Conservation (phyloP, 1,140 invertebrate species). For the Ctenoplectra terminalis region DNA sequence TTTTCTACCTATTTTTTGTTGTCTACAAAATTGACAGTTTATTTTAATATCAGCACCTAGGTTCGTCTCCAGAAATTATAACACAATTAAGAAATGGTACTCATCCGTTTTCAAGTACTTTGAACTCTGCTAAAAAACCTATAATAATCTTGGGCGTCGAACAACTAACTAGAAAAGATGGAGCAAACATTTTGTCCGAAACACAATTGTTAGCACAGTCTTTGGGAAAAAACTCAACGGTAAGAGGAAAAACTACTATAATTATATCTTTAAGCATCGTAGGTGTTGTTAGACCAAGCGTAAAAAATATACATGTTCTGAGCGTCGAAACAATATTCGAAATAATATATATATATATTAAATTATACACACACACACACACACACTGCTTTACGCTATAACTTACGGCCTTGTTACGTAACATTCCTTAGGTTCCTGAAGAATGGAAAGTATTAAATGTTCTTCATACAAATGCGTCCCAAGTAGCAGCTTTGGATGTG, state of each 20-base stretch:
- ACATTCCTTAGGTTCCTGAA: slow-evolving; percentile 74
- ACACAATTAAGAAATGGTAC: slow-evolving; percentile 89
- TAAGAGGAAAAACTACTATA: slow-evolving; percentile 44
- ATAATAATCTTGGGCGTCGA: slow-evolving; percentile 96
- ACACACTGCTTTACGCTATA: no score
- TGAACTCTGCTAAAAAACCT: slow-evolving; percentile 93
- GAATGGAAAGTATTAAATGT: slow-evolving; percentile 94
- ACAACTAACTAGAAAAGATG: slow-evolving; percentile 91
- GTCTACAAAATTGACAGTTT: slow-evolving; percentile 49
- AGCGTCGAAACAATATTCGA: no score
- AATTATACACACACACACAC: no score
- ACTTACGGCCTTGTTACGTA: no score
- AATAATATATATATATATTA: no score
- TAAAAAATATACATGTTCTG: no score
- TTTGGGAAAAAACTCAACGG: slow-evolving; percentile 81
- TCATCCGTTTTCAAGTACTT: slow-evolving; percentile 89
- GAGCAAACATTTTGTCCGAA: slow-evolving; percentile 89
- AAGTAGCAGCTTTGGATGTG: slow-evolving; percentile 98
- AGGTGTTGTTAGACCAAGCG: no score
- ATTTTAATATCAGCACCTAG: slow-evolving; percentile 88
- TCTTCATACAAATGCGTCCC: slow-evolving; percentile 94
- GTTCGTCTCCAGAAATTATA: slow-evolving; percentile 89
- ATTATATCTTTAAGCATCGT: no score
- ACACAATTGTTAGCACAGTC: slow-evolving; percentile 88
- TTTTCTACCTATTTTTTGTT: neutral